Base-by-base conservation (phyloP, 92 coral and sea anemone genomes). In the Palythoa caribaeorum region DNA sequence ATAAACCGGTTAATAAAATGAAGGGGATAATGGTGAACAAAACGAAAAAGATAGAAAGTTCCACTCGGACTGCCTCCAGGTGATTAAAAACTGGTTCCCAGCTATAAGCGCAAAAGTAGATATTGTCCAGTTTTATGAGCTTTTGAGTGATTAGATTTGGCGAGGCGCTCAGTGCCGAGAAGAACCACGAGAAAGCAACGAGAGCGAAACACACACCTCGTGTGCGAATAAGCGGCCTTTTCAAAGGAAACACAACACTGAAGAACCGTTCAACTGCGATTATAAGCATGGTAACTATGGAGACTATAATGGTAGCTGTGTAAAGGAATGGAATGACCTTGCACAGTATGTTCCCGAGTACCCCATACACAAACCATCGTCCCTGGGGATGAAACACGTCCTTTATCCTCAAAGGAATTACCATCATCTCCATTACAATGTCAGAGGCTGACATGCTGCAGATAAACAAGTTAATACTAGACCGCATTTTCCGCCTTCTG, bases 381-480 rank as follows among this genome's bases (percentile, higher is more conserved):
- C 88, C 79, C 3, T 71, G 70, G 3, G 78, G 88, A 3, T 79
- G 12, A 51, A 74, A 87, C 0, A 87, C 90, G 19, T 90, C 88
- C 40, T 40, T 74, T 21, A 90, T 73, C 15, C 60, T 53, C 16
- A 65, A 75, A 3, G 93, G 93, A 10, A 90, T 83, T 13, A 70
- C 53, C 1, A 76, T 69, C 5, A 87, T 36, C 38, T 76, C 88
- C 65, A 75, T 80, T 14, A 81, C 47, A 7, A 90, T 87, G 37
- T 90, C 93, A 0, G 93, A 90, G 53, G 73, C 84, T 40, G 93
- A 89, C 93, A 90, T 90, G 79, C 88, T 90, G 54, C 88, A 89
- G 38, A 90, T 90, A 47, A 90, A 76, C 9, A 90, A 76, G 87
- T 90, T 90, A 6, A 89, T 90, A 14, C 81, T 87, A 36, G 79